Evolutionary conservation across 2,888 invertebrate species (phyloP), one percentile per base, ranked within the genome.

Genomic region (Augiades crinisus): DNA sequence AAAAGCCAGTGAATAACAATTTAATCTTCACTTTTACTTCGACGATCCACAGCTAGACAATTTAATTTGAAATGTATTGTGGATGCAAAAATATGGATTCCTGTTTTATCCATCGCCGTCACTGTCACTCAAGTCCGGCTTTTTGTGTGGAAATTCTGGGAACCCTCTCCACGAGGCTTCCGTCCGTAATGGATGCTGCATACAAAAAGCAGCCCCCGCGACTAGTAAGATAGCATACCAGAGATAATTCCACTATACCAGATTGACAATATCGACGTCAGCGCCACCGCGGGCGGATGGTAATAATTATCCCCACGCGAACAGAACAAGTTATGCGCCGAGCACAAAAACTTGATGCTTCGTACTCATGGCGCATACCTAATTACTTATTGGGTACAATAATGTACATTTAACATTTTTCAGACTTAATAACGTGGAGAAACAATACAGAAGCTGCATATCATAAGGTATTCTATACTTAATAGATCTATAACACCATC

Each of bases 201-300:
- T 51, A 45, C 45, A 51, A 51, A 51, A 82, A 81, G 73, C 67
- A 65, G 75, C 67, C 67, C 71, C 62, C 54, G 59, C 68, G 62
- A 55, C 51, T 56, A 73, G 68, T 65, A 63, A 72, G 68, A 65
- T 65, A 62, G 63, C 70, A 67, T 60, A 52, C 66, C 62, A 41
- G 49, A 40, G 55, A 59, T 60, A 64, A 60, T 55, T 52, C 52
- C 46, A 53, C 56, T 14, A 27, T 56, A 59, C 56, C 47, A 54
- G 59, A 57, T 56, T 56, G 55, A 53, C 46, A 47, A 38, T 45
- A 56, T 55, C 50, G 53, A 40, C 53, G 43, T 34, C 49, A 47
- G 46, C 38, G 53, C 38, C 54, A 47, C 46, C 37, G 47, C 36
- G 43, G 43, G 53, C 54, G 67, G 70, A 67, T 65, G 70, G 64